Percentiles rank a stretch among this genome's conserved stretches.
These are phyloP conservation scores for Terrapene triunguis DNA, from an alignment of 2,113 vertebrate species.

Conservation along the genomic window DNA sequence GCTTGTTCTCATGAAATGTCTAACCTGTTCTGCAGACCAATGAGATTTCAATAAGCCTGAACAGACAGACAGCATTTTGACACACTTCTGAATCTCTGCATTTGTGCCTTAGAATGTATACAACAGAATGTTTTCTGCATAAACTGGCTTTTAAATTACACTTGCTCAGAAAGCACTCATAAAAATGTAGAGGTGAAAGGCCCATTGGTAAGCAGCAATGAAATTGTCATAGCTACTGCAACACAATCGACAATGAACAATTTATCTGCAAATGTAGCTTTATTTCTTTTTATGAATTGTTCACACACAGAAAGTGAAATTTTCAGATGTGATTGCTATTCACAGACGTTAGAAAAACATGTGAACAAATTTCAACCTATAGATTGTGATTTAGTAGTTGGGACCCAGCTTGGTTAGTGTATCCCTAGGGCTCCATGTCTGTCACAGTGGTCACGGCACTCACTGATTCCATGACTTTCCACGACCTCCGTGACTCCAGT, in stretches of 20 bases:
- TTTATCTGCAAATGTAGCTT: fast-evolving
- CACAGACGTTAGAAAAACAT: neutral
- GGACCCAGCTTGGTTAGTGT: neutral
- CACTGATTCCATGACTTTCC: no score
- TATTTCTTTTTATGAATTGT: neutral
- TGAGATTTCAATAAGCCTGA: constrained; percentile 32
- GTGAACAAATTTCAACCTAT: neutral
- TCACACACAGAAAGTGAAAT: neutral
- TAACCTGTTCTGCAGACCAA: constrained; percentile 12
- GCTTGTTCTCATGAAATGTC: neutral
- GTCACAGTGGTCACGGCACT: no score
- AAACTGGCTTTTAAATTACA: neutral
- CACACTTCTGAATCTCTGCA: neutral
- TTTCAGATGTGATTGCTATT: neutral
- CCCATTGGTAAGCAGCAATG: neutral
- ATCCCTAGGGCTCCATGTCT: no score
- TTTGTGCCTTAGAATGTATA: neutral
- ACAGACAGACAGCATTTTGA: constrained; percentile 11
- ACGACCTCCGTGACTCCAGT: no score
- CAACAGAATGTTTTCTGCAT: neutral
- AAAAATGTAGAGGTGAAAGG: neutral
- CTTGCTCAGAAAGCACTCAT: neutral
- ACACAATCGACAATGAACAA: neutral
- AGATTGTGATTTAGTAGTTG: neutral
- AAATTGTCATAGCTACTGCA: neutral